phyloP scores from a whole-genome alignment of 2,113 vertebrate genomes.

The Pandion haliaetus region DNA sequence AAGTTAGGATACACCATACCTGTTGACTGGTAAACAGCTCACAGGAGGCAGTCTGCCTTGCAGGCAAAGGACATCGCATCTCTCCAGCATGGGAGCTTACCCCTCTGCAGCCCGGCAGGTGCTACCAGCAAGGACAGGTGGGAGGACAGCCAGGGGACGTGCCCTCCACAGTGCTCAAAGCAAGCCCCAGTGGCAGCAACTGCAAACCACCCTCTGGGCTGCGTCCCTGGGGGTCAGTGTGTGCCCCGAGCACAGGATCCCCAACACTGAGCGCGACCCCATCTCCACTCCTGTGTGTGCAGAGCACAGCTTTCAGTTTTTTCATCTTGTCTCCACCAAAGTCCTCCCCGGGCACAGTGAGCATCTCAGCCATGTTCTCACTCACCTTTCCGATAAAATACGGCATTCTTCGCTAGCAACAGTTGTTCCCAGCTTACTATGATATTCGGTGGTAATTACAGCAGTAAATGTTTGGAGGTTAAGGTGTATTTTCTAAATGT shows the following conservation, averaged over 20 bases:
- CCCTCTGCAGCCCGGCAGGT: neutral
- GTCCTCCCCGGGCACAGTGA: neutral
- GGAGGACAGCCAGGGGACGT: accelerated
- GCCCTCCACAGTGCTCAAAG: accelerated
- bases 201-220: neutral
- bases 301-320: neutral
- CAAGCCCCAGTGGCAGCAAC: accelerated
- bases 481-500: neutral
- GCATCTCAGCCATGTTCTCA: neutral
- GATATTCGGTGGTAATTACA: neutral
- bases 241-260: neutral
- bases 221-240: neutral
- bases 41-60: neutral
- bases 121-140: neutral
- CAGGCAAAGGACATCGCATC: neutral
- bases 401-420: neutral
- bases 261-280: accelerated
- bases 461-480: neutral
- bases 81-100: neutral
- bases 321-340: neutral
- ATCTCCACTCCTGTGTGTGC: neutral
- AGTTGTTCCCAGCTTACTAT: neutral
- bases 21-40: neutral
- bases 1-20: neutral
- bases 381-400: neutral